Evolutionary conservation across 2,888 invertebrate genomes (phyloP).

Genomic region (Adineta ricciae): DNA sequence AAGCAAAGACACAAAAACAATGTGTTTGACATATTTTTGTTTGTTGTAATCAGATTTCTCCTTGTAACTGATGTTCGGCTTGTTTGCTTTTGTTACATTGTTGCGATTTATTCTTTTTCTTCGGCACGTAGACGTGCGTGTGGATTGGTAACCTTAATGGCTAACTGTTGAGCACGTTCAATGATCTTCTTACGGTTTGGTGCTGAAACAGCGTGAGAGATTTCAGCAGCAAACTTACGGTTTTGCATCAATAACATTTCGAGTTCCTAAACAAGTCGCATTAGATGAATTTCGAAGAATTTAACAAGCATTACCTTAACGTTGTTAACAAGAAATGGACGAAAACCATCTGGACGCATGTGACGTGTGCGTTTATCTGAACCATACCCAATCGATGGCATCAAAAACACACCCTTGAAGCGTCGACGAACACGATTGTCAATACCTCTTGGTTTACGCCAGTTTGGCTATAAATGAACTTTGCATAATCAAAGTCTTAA

Average conservation of each 20-base stretch:
- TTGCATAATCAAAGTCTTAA: neutral
- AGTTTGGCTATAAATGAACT: slow-evolving; percentile 67
- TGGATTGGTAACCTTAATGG: slow-evolving; percentile 87
- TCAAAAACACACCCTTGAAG: slow-evolving; percentile 95
- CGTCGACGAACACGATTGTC: slow-evolving; percentile 97
- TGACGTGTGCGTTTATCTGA: slow-evolving; percentile 85
- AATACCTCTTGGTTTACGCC: slow-evolving; percentile 99
- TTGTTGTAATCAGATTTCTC: neutral
- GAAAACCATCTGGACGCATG: slow-evolving; percentile 93
- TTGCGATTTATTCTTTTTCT: slow-evolving; percentile 85
- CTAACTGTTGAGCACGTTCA: slow-evolving; percentile 86
- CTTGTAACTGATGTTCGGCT: no score
- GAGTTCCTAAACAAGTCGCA: slow-evolving; percentile 67
- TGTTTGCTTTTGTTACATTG: neutral
- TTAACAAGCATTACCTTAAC: slow-evolving; percentile 67
- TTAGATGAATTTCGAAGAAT: no score
- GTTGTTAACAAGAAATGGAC: slow-evolving; percentile 83
- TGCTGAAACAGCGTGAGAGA: slow-evolving; percentile 92
- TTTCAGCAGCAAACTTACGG: slow-evolving; percentile 89
- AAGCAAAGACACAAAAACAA: neutral
- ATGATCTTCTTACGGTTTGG: slow-evolving; percentile 91
- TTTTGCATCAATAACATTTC: slow-evolving; percentile 99
- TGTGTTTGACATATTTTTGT: neutral
- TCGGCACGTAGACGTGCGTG: slow-evolving; percentile 90
- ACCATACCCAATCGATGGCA: slow-evolving; percentile 99